These are phyloP conservation scores for Ernsta delagoae DNA, from an alignment of 2,888 invertebrate genomes.

Conservation along the genomic window DNA sequence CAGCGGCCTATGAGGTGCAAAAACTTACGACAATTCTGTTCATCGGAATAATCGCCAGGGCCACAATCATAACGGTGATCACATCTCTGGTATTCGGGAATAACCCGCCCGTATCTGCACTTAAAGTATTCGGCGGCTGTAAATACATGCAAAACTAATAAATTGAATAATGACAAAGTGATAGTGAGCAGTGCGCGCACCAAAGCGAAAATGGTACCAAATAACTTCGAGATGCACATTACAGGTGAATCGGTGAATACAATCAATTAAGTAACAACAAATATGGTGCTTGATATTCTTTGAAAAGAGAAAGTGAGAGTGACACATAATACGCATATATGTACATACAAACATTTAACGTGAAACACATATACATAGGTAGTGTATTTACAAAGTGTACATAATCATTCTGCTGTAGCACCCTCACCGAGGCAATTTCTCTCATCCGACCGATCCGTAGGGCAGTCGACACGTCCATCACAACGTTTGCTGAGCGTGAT, in stretches of 20 bases:
- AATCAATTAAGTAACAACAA: neutral
- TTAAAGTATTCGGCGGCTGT: slow-evolving; percentile 80
- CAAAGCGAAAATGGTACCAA: slow-evolving; percentile 15
- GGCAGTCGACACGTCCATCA: slow-evolving; percentile 89
- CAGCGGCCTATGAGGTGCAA: too few relatives aligned
- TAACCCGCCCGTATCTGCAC: slow-evolving; percentile 88
- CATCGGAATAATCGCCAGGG: slow-evolving; percentile 88
- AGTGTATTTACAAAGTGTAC: neutral
- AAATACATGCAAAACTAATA: slow-evolving; percentile 68
- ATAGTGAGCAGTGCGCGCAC: slow-evolving; percentile 12
- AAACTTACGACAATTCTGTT: slow-evolving; percentile 91
- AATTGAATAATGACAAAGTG: slow-evolving; percentile 11
- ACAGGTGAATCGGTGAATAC: neutral
- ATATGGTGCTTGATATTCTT: neutral
- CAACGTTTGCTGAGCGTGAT: slow-evolving; percentile 86
- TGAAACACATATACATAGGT: neutral
- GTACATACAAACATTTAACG: neutral
- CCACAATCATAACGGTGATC: slow-evolving; percentile 88
- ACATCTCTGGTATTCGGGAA: slow-evolving; percentile 84
- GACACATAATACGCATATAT: neutral
- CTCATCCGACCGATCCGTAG: slow-evolving; percentile 89
- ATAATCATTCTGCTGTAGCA: neutral
- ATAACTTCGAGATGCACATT: neutral
- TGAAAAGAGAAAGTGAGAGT: neutral
- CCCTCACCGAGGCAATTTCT: slow-evolving; percentile 83